Conservation (phyloP, 2,888 invertebrate genomes). For the Scaptomyza caliginosa region DNA sequence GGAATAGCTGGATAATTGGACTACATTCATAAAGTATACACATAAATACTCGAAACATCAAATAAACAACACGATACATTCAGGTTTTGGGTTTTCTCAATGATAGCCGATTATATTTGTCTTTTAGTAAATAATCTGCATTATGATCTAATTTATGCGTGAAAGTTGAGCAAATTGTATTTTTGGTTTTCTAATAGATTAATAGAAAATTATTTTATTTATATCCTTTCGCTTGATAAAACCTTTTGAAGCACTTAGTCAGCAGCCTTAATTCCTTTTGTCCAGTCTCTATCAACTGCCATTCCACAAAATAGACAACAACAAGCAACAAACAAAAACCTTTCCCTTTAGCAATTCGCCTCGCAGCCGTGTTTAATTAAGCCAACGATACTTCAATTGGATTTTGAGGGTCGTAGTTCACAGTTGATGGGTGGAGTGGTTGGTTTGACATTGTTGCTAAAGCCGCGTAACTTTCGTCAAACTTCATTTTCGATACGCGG, state of each 20-base stretch:
- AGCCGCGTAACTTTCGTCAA: constrained; percentile 56
- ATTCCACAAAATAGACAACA: neutral
- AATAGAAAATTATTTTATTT: no score
- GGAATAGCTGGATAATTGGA: constrained; percentile 46
- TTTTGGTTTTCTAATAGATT: no score
- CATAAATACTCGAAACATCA: constrained; percentile 12
- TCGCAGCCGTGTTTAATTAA: constrained; percentile 56
- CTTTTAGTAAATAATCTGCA: no score
- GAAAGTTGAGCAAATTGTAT: no score
- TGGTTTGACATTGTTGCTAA: constrained; percentile 36
- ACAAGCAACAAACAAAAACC: no score
- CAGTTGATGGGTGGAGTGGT: neutral
- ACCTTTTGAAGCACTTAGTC: neutral
- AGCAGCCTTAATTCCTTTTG: neutral
- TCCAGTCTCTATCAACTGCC: constrained; percentile 15
- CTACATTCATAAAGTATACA: constrained; percentile 8
- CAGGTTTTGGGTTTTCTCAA: neutral
- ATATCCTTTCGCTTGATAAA: neutral
- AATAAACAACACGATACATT: neutral
- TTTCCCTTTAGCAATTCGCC: constrained; percentile 24
- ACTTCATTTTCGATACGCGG: constrained; percentile 59
- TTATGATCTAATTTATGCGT: no score
- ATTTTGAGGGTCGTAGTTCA: constrained; percentile 32
- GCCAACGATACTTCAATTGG: constrained; percentile 59
- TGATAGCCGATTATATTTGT: neutral